A percentile compares a stretch with the other conserved stretches of the same genome.
phyloP scores from a whole-genome alignment of 2,888 invertebrate genomes.

The Perithous albicinctus region DNA sequence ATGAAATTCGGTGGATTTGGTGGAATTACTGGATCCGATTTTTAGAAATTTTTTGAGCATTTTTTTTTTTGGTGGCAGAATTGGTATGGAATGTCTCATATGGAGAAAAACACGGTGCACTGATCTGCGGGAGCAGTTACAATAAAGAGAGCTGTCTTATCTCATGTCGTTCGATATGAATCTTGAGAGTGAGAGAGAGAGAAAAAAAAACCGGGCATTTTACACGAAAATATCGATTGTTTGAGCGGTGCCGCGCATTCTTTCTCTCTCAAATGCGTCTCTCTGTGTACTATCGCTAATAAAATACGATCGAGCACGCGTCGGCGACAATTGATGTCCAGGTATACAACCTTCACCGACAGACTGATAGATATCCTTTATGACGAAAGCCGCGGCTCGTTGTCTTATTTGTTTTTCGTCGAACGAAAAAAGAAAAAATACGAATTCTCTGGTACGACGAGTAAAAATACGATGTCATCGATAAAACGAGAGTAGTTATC shows the following conservation, averaged over 20 bases:
- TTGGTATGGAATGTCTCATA: too few species aligned
- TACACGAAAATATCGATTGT: slow-evolving; percentile 76
- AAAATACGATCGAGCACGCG: slow-evolving; percentile 75
- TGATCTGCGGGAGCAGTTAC: slow-evolving; percentile 56
- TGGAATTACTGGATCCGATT: too few species aligned
- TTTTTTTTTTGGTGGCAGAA: too few species aligned
- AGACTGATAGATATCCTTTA: slow-evolving; percentile 67
- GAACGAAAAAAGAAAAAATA: slow-evolving; percentile 46
- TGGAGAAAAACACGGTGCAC: slow-evolving; percentile 41
- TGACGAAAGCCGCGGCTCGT: slow-evolving; percentile 57
- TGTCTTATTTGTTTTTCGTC: slow-evolving; percentile 57
- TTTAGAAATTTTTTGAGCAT: too few species aligned
- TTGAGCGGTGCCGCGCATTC: slow-evolving; percentile 66
- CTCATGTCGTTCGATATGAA: slow-evolving; percentile 73
- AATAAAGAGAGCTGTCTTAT: slow-evolving; percentile 72
- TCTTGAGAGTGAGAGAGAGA: too few species aligned
- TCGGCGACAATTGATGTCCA: slow-evolving; percentile 78
- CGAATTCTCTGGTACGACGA: slow-evolving; percentile 31
- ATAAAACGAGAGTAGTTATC: slow-evolving; percentile 32
- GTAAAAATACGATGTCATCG: slow-evolving; percentile 49
- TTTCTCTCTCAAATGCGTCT: slow-evolving; percentile 19
- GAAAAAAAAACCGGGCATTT: slow-evolving; percentile 69
- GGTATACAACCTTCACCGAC: slow-evolving; percentile 66
- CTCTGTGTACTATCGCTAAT: slow-evolving; percentile 78
- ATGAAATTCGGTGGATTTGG: too few species aligned